A percentile compares a stretch with the other conserved stretches of the same genome.
These are phyloP conservation scores for Channa maculata DNA, from an alignment of 2,113 vertebrate species.

Conservation along the genomic window DNA sequence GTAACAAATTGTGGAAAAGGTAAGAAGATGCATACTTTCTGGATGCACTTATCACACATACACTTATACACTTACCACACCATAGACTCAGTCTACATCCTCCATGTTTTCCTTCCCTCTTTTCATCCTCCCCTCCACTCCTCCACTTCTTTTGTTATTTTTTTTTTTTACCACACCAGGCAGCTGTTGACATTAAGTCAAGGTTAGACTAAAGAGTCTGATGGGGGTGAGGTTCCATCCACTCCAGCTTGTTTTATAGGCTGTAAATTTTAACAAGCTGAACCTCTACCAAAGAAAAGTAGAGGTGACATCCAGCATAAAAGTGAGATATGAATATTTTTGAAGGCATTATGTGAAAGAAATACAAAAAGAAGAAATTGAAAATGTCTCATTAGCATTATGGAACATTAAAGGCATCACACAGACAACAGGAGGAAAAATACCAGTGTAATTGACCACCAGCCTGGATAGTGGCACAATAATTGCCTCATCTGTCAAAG, in stretches of 20 bases:
- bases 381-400: constrained; percentile 27
- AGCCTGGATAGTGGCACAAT: constrained; percentile 30
- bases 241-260: constrained; percentile 49
- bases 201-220: constrained; percentile 53
- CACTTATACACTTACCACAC: too few relatives aligned
- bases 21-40: too few relatives aligned
- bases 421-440: not conserved
- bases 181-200: constrained; percentile 64
- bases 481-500: constrained; percentile 42
- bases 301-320: not conserved
- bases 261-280: constrained; percentile 57
- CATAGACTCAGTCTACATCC: not conserved
- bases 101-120: not conserved
- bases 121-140: not conserved
- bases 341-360: not conserved
- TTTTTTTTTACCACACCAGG: not conserved
- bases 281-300: constrained; percentile 13
- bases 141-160: constrained; percentile 1
- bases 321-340: not conserved
- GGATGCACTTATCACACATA: too few relatives aligned
- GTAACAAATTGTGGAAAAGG: too few relatives aligned
- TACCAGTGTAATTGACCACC: constrained; percentile 25
- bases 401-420: constrained; percentile 17
- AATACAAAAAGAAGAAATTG: not conserved
- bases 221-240: constrained; percentile 31